Evolutionary conservation across 2,113 vertebrate species (phyloP).

Genomic region (Plotosus lineatus): DNA sequence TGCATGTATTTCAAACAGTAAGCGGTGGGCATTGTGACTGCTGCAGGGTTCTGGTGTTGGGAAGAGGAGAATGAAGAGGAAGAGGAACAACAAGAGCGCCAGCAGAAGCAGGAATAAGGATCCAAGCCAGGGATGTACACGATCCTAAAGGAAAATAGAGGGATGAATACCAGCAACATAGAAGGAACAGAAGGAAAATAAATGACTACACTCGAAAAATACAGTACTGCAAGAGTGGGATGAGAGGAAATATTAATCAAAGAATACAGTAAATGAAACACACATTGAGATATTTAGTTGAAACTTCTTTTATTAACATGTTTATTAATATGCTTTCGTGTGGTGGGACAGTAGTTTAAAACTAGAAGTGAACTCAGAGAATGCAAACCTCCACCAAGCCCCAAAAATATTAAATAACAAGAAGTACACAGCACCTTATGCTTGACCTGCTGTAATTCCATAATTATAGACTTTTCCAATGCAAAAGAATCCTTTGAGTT

Average conservation of each 20-base stretch:
- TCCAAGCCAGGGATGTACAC: conserved; percentile 14
- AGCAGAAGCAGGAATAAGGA: not conserved
- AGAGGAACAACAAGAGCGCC: not conserved
- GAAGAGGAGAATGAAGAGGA: not conserved
- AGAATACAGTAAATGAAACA: too few relatives aligned
- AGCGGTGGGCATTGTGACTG: conserved; percentile 55
- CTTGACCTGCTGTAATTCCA: too few relatives aligned
- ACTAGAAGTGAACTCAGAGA: too few relatives aligned
- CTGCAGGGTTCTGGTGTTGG: conserved; percentile 12
- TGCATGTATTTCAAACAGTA: conserved; percentile 60
- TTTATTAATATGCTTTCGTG: too few relatives aligned
- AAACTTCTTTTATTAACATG: too few relatives aligned
- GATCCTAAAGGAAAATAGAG: conserved; percentile 11
- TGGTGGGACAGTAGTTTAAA: too few relatives aligned
- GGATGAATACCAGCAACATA: conserved; percentile 5
- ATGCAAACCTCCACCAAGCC: too few relatives aligned
- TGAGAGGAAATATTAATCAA: not conserved
- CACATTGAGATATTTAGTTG: too few relatives aligned
- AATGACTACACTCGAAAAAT: not conserved
- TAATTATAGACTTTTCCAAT: too few relatives aligned
- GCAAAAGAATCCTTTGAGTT: too few relatives aligned
- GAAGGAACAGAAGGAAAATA: conserved; percentile 23
- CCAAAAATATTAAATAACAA: too few relatives aligned
- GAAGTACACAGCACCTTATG: too few relatives aligned
- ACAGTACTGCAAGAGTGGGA: not conserved